Evolutionary conservation across 2,797 vertebrate genomes (phyloP), one percentile per base, ranked within the genome.

Genomic region (Molossus alvarezi): DNA sequence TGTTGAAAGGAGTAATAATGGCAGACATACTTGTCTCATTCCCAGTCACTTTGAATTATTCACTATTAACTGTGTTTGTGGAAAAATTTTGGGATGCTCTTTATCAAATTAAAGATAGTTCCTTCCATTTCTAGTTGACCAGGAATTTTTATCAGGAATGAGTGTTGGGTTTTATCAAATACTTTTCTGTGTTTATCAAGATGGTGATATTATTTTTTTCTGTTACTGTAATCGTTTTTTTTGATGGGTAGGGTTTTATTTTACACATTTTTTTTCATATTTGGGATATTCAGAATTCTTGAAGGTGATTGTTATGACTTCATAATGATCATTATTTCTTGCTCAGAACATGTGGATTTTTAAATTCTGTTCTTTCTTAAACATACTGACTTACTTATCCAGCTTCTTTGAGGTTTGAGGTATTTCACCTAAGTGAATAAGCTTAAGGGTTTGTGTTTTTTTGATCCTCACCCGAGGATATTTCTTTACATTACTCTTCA

Each of bases 241-340:
- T 45, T 90, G 23, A 33, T 79, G 57, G 10, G 6, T 65, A 85
- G 21, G 13, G 37, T 58, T 90, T n/a, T 65, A 60, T 72, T 81
- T 89, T 37, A 71, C 4, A 80, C 5, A 37, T 23, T 95, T 82
- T 21, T 85, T 69, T 85, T 83, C 41, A 45, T 91, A 53, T 72
- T 95, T 77, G 76, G 60, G 33, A 55, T 92, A 1, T 87, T 83
- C n/a, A 60, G 27, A 72, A 72, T 95, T 90, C 76, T 72, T n/a
- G 12, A 90, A 90, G 79, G 45, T 88, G n/a, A 81, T 75, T 29
- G 6, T 53, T 82, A 33, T 21, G 71, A 87, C 53, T 89, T 37
- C 14, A 14, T 75, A 67, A 53, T 64, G 55, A 60, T 67, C 27
- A 90, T 67, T 71, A 65, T 83, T 77, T 80, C 8, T 92, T 92